Conservation (phyloP, 1,140 invertebrate genomes). For the Dendroctonus valens region DNA sequence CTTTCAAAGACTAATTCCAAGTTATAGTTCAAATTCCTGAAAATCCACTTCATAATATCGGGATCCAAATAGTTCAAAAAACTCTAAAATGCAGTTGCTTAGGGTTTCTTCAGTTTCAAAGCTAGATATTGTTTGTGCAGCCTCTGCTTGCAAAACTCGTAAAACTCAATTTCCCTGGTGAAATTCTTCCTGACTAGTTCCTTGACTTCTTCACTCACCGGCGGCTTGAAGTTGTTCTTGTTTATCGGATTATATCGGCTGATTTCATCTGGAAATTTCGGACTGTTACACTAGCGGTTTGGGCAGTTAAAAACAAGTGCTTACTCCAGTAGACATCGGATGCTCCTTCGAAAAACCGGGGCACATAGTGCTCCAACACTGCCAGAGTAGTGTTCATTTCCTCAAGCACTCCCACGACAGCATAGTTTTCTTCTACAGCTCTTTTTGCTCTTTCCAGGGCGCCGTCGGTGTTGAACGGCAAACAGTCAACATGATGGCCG, state of each 20-base stretch:
- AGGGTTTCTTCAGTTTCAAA: conserved; percentile 52
- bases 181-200: conserved; percentile 84
- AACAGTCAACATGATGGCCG: conserved; percentile 83
- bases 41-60: too few species aligned
- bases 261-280: conserved; percentile 62
- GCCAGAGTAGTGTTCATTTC: conserved; percentile 82
- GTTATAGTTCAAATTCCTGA: too few species aligned
- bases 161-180: conserved; percentile 87
- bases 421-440: conserved; percentile 81
- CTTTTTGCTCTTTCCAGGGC: conserved; percentile 80
- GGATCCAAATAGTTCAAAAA: too few species aligned
- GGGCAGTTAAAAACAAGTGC: conserved; percentile 43
- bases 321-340: conserved; percentile 77
- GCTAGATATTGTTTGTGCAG: conserved; percentile 78
- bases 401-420: conserved; percentile 84
- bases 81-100: neutral
- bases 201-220: conserved; percentile 81
- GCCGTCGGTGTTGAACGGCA: conserved; percentile 81
- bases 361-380: conserved; percentile 81
- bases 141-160: conserved; percentile 84
- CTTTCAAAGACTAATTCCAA: too few species aligned
- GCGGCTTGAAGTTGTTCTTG: conserved; percentile 82
- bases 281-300: neutral
- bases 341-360: conserved; percentile 78
- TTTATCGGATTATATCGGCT: conserved; percentile 78